These are phyloP conservation scores for Urocynchramus pylzowi DNA, from an alignment of 2,113 vertebrate species.

Conservation along the genomic window DNA sequence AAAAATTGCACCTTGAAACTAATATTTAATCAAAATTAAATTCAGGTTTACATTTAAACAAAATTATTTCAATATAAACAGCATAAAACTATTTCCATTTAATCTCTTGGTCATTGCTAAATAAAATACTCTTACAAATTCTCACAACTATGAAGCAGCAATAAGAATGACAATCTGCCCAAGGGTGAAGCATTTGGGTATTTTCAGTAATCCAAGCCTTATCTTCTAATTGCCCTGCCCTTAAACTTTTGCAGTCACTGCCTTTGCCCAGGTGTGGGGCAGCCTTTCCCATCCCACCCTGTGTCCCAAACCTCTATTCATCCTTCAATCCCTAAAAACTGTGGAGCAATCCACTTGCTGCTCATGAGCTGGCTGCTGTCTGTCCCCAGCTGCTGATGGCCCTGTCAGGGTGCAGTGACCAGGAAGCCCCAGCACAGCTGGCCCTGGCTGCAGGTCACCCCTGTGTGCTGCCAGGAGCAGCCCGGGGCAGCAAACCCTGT, in stretches of 20 bases:
- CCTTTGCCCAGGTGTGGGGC: not conserved
- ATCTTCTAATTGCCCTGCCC: not conserved
- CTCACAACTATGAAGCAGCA: not conserved
- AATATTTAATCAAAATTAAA: not conserved
- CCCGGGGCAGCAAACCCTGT: not conserved
- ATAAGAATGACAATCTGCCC: not conserved
- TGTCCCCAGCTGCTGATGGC: not conserved
- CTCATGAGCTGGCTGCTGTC: not conserved
- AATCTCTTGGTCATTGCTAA: not conserved
- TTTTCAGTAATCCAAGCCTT: not conserved
- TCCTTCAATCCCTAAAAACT: not conserved
- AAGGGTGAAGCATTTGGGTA: not conserved
- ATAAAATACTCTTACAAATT: not conserved
- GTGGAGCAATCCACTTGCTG: not conserved
- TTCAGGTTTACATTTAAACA: not conserved
- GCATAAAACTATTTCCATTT: not conserved
- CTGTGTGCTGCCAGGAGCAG: not conserved
- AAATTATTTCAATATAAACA: not conserved
- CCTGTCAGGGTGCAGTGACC: rapidly evolving
- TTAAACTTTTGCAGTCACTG: not conserved
- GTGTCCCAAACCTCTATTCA: rapidly evolving
- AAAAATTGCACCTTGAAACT: not conserved
- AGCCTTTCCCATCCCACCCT: not conserved
- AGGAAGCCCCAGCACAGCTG: not conserved
- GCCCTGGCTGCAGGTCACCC: not conserved